Evolutionary conservation across 2,888 invertebrate genomes (phyloP), one percentile per base, ranked within the genome.

Genomic region (Deilephila porcellus): DNA sequence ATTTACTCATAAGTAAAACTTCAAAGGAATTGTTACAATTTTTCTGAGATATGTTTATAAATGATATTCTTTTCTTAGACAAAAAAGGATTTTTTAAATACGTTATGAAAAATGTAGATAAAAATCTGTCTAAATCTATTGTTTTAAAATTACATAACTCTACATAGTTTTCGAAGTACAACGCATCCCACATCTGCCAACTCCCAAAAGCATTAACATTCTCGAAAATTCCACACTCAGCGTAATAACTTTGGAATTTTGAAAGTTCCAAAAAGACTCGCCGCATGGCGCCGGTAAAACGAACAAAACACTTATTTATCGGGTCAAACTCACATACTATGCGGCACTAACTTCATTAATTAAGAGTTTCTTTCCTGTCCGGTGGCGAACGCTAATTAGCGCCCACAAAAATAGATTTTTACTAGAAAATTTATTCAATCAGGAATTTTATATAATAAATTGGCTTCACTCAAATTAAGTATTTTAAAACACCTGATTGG

Each of bases 291-390:
- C 59, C 70, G 67, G 75, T 73, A 70, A 73, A 79, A 77, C 76
- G 77, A 80, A 80, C 81, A 80, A 81, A 81, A 79, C 76, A 79
- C 76, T 77, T 79, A 60, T 74, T 74, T 78, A 81, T 75, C 63
- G 77, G 80, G 82, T 79, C 81, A 82, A 82, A 83, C 81, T 81
- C 78, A 79, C 79, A 80, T 20, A 67, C 64, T 67, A 67, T 67
- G 77, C 62, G 71, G 63, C 75, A 59, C 77, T 71, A 81, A 83
- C 78, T 83, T 82, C 77, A 78, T 80, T 84, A 85, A 84, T 83
- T 83, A 83, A 84, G 80, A 73, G 74, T 79, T 76, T 72, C 71
- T 75, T 76, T 73, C 75, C 77, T 73, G 76, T 73, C 34, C 60
- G n/a, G 62, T 19, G 0, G 64, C 64, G 64, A 20, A 67, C 20